Base-by-base conservation (phyloP, 2,113 vertebrate species). In the Myxocyprinus asiaticus region DNA sequence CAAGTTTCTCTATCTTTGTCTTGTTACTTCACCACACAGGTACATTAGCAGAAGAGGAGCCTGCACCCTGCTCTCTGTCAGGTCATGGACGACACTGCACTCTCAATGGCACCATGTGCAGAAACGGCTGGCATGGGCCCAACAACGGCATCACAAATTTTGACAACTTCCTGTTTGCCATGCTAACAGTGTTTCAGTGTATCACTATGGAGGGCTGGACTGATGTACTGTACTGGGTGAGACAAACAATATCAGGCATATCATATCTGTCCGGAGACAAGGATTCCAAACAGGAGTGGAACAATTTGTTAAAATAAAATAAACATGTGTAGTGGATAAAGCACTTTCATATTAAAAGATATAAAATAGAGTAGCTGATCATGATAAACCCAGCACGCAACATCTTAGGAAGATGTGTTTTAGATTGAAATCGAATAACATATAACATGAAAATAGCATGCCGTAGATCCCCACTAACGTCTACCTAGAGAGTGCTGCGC, bases 131-230 rank as follows among this genome's bases (percentile, higher is more conserved):
- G 97, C 94, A 95, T 63, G 97, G 98, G 72, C 97, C 98, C 3
- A 99, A 99, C 9, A 96, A 96, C 67, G 98, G 98, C 92, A 99
- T 99, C 88, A 99, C 97, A 88, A 99, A 99, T 92, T 99, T 99
- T 0, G 98, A 99, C 90, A 99, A 99, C 82, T 99, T 99, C 87
- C 89, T 96, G 77, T 99, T 98, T 86, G 98, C 98, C 55, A 99
- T 99, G 98, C 92, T 99, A 83, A 98, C 98, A 33, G 97, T 99
- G 85, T 99, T 99, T 89, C 98, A 99, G 92, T 99, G 98, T 75
- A 99, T 99, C 89, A 99, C 98, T 76, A 99, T 99, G 98, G 98
- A 99, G 87, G 98, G 98, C 44, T 99, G 98, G 98, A 98, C 97
- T 0, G 98, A 99, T 4, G 97, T 99, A 58, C 92, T 99, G 7